A percentile compares a stretch with the other conserved stretches of the same genome.
Conservation (phyloP, 2,113 vertebrate species). For the Lipotes vexillifer region DNA sequence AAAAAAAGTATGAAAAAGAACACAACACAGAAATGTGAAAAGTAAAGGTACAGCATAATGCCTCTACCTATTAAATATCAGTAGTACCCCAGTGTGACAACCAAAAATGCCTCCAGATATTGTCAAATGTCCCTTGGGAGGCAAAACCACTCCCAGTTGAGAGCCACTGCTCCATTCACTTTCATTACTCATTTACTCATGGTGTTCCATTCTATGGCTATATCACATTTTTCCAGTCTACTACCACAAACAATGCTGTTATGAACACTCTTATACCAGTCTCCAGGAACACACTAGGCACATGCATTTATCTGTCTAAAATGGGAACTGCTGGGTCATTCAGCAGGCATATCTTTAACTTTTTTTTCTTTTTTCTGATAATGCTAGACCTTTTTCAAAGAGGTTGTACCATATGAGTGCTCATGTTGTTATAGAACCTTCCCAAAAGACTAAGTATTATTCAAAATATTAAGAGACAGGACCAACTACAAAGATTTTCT, state of each 20-base stretch:
- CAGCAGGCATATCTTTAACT: neutral
- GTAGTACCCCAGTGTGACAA: neutral
- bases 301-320: neutral
- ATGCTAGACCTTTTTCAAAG: neutral
- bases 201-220: neutral
- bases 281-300: neutral
- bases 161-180: neutral
- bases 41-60: neutral
- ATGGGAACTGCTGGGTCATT: neutral
- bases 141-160: neutral
- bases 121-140: neutral
- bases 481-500: neutral
- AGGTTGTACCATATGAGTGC: neutral
- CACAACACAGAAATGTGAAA: neutral
- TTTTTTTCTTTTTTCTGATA: neutral
- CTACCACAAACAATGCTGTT: neutral
- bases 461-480: neutral
- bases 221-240: neutral
- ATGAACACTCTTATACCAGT: neutral
- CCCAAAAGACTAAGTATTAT: neutral
- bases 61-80: neutral
- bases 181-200: neutral
- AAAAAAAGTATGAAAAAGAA: neutral
- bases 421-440: neutral
- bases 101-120: neutral